Percentiles rank a stretch among this genome's conserved stretches.
Conservation (phyloP, 2,888 invertebrate genomes). For the Trachelus stipa region DNA sequence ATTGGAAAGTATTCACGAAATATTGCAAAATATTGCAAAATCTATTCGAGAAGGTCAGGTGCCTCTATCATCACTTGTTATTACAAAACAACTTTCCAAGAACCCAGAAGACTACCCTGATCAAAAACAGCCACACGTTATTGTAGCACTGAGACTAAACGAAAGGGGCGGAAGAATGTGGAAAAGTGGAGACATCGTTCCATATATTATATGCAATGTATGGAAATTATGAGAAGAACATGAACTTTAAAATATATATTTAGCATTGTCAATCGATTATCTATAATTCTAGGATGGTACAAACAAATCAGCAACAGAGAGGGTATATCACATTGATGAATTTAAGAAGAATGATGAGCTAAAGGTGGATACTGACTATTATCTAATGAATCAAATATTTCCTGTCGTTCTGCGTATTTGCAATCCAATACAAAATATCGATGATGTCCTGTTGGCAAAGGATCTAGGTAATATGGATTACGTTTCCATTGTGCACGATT, state of each 20-base stretch:
- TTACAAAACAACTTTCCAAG: constrained; percentile 96
- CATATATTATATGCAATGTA: constrained; percentile 92
- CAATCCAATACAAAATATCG: constrained; percentile 95
- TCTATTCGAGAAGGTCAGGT: constrained; percentile 79
- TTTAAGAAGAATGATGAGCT: constrained; percentile 77
- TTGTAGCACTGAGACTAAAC: constrained; percentile 87
- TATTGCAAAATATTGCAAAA: constrained; percentile 81
- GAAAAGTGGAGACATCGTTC: constrained; percentile 93
- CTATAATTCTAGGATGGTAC: constrained; percentile 75
- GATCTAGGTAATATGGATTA: constrained; percentile 81
- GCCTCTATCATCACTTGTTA: constrained; percentile 81
- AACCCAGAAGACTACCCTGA: constrained; percentile 93
- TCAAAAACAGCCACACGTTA: constrained; percentile 89
- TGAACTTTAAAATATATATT: neutral
- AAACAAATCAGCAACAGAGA: constrained; percentile 82
- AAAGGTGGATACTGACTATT: constrained; percentile 89
- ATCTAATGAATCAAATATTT: constrained; percentile 94
- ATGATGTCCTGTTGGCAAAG: constrained; percentile 89
- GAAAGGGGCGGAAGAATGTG: constrained; percentile 83
- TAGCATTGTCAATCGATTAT: neutral
- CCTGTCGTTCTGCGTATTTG: constrained; percentile 96
- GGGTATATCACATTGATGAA: constrained; percentile 95
- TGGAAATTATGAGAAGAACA: neutral
- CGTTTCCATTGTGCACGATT: constrained; percentile 41
- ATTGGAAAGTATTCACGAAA: constrained; percentile 84